Evolutionary conservation across 2,888 invertebrate species (phyloP).

Genomic region (Macrophya alboannulata): DNA sequence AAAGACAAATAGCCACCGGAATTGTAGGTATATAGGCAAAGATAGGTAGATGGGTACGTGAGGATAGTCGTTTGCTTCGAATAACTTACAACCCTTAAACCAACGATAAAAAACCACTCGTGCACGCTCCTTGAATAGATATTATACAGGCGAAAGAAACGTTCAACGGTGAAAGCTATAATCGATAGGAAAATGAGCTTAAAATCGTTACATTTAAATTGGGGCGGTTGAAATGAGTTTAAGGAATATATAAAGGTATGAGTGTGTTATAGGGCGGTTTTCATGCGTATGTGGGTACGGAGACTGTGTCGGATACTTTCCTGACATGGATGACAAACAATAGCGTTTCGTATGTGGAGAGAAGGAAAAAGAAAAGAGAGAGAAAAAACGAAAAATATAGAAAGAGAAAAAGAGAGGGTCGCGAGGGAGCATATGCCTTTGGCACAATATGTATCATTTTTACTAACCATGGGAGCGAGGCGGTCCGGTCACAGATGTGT

Average conservation of each 20-base stretch:
- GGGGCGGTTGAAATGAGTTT: not conserved
- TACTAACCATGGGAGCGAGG: constrained; percentile 67
- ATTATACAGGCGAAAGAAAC: not conserved
- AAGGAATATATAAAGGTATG: not conserved
- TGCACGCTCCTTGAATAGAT: not conserved
- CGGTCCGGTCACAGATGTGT: constrained; percentile 73
- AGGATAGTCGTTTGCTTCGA: constrained; percentile 9
- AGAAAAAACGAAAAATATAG: too few species aligned
- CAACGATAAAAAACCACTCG: not conserved
- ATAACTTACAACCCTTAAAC: constrained; percentile 2
- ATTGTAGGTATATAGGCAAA: not conserved
- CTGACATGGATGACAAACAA: constrained; percentile 40
- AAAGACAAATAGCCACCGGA: not conserved
- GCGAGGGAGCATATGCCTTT: constrained; percentile 65
- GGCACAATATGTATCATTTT: constrained; percentile 67
- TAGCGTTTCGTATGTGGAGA: not conserved
- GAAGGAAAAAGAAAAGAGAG: not conserved
- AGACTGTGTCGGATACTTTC: too few species aligned
- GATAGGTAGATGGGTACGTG: not conserved
- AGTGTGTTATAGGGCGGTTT: not conserved
- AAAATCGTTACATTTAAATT: constrained; percentile 34
- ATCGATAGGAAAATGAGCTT: constrained; percentile 46
- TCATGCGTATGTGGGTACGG: too few species aligned
- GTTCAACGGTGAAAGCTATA: not conserved
- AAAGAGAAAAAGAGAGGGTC: constrained; percentile 15